Conservation (phyloP, 2,888 invertebrate species). For the Panopea generosa region DNA sequence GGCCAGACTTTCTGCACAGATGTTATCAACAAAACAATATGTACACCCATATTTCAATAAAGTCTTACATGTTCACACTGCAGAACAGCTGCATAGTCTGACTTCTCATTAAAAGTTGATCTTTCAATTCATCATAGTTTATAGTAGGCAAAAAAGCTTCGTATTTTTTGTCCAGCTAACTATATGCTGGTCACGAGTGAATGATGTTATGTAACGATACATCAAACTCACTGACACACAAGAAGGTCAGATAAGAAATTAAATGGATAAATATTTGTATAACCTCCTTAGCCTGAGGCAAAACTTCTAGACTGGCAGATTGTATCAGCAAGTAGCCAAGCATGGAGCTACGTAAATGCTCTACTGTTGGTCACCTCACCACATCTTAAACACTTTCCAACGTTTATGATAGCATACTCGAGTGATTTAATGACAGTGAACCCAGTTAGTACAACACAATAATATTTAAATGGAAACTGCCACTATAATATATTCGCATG, state of each 20-base stretch:
- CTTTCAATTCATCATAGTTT: too few relatives aligned
- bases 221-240: constrained; percentile 45
- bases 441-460: too few relatives aligned
- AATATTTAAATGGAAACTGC: too few relatives aligned
- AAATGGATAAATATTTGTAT: constrained; percentile 40
- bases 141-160: too few relatives aligned
- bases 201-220: constrained; percentile 39
- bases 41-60: too few relatives aligned
- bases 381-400: background rate
- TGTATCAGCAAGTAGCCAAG: constrained; percentile 46
- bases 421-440: constrained; percentile 1
- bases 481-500: too few relatives aligned
- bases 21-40: too few relatives aligned
- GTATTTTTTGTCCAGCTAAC: constrained; percentile 29
- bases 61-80: too few relatives aligned
- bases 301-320: constrained; percentile 37
- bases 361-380: constrained; percentile 19
- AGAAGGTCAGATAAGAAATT: constrained; percentile 25
- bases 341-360: constrained; percentile 24
- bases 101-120: too few relatives aligned
- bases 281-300: constrained; percentile 42
- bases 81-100: too few relatives aligned
- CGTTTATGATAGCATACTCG: constrained; percentile 1
- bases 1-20: too few relatives aligned
- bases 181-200: constrained; percentile 15